Percentiles rank a stretch among this genome's conserved stretches.
Evolutionary conservation across 2,113 vertebrate species (phyloP).

Genomic region (Ondatra zibethicus): DNA sequence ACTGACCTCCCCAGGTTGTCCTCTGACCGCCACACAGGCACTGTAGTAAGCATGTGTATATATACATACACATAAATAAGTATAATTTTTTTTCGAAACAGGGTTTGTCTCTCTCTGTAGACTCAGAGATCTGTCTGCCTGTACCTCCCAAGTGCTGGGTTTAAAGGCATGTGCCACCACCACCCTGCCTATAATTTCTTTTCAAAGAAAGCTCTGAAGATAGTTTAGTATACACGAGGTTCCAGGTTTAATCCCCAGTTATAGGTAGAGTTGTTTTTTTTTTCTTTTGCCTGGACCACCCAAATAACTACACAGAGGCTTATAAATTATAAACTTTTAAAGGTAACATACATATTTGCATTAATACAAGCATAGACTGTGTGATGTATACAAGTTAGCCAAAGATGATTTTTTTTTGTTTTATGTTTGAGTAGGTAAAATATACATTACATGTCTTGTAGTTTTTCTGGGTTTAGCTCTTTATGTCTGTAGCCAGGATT

Average conservation of each 20-base stretch:
- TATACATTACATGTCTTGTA: background rate
- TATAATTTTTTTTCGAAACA: background rate
- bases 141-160: background rate
- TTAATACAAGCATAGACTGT: background rate
- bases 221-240: background rate
- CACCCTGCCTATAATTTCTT: background rate
- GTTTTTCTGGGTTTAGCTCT: background rate
- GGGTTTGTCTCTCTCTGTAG: background rate
- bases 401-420: background rate
- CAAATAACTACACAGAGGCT: background rate
- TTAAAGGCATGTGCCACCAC: fast-evolving
- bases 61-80: background rate
- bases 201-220: background rate
- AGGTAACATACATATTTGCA: background rate
- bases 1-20: background rate
- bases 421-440: background rate
- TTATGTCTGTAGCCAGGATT: background rate
- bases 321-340: background rate
- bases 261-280: background rate
- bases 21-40: background rate
- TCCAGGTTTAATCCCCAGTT: background rate
- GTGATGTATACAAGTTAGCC: background rate
- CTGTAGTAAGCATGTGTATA: background rate
- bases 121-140: background rate
- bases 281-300: background rate